These are phyloP conservation scores for Malacoraja senta DNA, from an alignment of 2,797 vertebrate genomes.

Conservation along the genomic window DNA sequence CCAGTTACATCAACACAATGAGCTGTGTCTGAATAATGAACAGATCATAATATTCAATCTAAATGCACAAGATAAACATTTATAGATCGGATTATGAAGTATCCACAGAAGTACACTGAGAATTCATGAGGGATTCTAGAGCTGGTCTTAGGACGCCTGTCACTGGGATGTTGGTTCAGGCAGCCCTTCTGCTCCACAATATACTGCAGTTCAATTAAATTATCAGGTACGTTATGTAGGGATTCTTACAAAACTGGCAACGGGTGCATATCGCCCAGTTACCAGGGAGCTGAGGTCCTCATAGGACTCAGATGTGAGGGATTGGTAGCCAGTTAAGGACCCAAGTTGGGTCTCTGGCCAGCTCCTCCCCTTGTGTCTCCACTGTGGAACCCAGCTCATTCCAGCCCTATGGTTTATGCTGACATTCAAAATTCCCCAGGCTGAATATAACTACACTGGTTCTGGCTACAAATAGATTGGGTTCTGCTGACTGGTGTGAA, in stretches of 20 bases:
- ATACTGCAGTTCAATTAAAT: neutral
- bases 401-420: neutral
- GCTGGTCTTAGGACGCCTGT: neutral
- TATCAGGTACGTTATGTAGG: neutral
- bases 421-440: neutral
- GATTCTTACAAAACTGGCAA: neutral
- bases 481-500: slow-evolving; percentile 19
- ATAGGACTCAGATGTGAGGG: neutral
- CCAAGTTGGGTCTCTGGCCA: neutral
- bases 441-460: neutral
- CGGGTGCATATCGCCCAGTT: neutral
- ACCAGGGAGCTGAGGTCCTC: neutral
- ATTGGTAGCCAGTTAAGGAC: neutral
- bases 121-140: neutral
- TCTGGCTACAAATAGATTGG: neutral
- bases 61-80: neutral
- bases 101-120: neutral
- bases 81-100: neutral
- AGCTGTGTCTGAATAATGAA: neutral
- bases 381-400: neutral
- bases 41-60: neutral
- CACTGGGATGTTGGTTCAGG: neutral
- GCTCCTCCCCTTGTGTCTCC: neutral
- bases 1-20: neutral
- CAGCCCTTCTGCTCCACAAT: neutral